Evolutionary conservation across 2,113 vertebrate species (phyloP), one percentile per base, ranked within the genome.

Genomic region (Colistium nudipinnis): DNA sequence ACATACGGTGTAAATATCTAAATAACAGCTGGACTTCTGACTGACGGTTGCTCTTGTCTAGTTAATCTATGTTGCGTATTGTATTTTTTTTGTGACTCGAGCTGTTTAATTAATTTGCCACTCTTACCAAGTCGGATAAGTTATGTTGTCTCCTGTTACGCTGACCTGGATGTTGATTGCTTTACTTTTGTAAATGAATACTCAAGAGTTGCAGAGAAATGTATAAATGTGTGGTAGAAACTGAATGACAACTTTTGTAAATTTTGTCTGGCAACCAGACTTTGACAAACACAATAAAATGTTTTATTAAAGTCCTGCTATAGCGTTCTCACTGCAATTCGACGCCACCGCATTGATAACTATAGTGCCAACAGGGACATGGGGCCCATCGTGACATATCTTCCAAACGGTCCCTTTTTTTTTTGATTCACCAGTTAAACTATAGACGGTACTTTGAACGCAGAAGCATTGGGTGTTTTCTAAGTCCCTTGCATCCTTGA

Each of bases 211-310:
- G 85, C 90, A 91, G 88, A 90, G 80, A 85, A 82, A 80, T 87
- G 88, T 90, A 87, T 82, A 80, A 70, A 69, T 87, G 84, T 86
- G 82, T 84, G 83, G 72, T 90, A 89, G 88, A 86, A 81, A 74
- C 53, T 81, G 85, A 89, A 89, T 87, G 81, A 88, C 86, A 76
- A 84, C 82, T 92, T 93, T 93, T 93, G 85, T 91, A 91, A 89
- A 80, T 89, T 91, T 83, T 92, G 93, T 94, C 92, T 94, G 93
- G 91, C 81, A 93, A 91, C 91, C 91, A 94, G 93, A 93, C 93
- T 88, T 90, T 88, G 74, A 85, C 59, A 87, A 89, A 84, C 82
- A 81, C 81, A 93, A 92, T 92, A 91, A 92, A 91, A 82, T 47
- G 49, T 88, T 92, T 91, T 91, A 80, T 82, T 66, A 71, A 75